Base-by-base conservation (phyloP, 1,140 invertebrate species). In the Neodiprion fabricii region DNA sequence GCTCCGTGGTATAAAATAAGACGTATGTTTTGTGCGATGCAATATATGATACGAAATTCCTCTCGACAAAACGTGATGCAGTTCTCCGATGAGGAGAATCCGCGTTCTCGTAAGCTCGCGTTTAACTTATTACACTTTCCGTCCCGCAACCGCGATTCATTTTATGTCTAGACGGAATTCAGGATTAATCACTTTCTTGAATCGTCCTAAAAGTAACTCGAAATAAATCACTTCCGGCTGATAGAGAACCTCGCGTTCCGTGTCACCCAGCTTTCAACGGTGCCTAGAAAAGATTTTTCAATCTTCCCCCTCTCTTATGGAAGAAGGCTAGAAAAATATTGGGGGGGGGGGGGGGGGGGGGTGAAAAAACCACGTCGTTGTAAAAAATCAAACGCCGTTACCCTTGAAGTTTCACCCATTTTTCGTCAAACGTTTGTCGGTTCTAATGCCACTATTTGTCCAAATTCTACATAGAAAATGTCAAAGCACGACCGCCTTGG, bases 171-270 rank as follows among this genome's bases (percentile, higher is more conserved):
- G 28, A 40, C 28, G 53, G 53, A 14, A 61, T 61, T 61, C 53
- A 61, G 53, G 53, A 61, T 61, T 61, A 61, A 61, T 61, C n/a
- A 61, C 53, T 61, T 17, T 61, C 53, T 12, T 61, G 53, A 14
- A 61, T 61, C 53, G 53, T 61, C 53, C 53, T 17, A 61, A 61
- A 61, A 61, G 53, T 61, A 17, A 17, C 53, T 61, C 11, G 53
- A 61, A 61, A 61, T 61, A 61, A 61, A 61, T 61, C 53, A 61
- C 53, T 61, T 61, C 53, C 53, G 53, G 53, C 53, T 61, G 53
- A 61, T 61, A 61, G 53, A 5, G 53, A 12, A 17, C 4, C 11
- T 17, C 53, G 11, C 53, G 53, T 17, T 12, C n/a, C n/a, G n/a
- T 61, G 11, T 40, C 28, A 3, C 28, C 28, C 28, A 3, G 28